Evolutionary conservation across 2,113 vertebrate genomes (phyloP).

Genomic region (Prochilodus magdalenae): DNA sequence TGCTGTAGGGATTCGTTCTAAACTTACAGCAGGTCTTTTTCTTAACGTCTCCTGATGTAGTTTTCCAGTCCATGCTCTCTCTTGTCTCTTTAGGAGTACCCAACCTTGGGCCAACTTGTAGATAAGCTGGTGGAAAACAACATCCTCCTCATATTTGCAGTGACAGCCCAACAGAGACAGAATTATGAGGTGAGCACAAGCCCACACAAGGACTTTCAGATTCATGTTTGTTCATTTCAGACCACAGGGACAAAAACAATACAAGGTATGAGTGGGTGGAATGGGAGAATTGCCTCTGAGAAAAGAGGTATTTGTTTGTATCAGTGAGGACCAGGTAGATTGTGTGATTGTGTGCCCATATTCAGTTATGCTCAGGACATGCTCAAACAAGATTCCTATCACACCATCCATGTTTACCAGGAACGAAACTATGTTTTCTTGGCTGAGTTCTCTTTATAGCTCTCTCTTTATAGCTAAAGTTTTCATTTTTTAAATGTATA

Average conservation of each 20-base stretch:
- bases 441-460: not conserved
- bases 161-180: slow-evolving; percentile 83
- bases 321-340: slow-evolving; percentile 49
- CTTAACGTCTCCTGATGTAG: not conserved
- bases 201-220: not conserved
- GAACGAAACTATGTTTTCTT: slow-evolving; percentile 15
- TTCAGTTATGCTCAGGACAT: slow-evolving; percentile 54
- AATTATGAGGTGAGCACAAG: slow-evolving; percentile 86
- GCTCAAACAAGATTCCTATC: slow-evolving; percentile 63
- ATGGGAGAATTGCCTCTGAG: slow-evolving; percentile 1
- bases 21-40: not conserved
- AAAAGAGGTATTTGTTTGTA: not conserved
- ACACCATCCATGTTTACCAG: slow-evolving; percentile 23
- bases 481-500: too few relatives aligned
- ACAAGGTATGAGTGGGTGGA: slow-evolving; percentile 3
- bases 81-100: slow-evolving; percentile 86
- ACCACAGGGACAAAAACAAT: not conserved
- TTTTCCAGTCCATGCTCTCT: not conserved
- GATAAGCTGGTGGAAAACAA: slow-evolving; percentile 97
- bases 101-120: slow-evolving; percentile 92
- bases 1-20: not conserved
- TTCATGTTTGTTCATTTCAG: slow-evolving; percentile 29
- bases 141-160: slow-evolving; percentile 94
- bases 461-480: not conserved
- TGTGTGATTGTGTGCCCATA: slow-evolving; percentile 54